Conservation (phyloP, 2,888 invertebrate species). For the Aspidapion aeneum region DNA sequence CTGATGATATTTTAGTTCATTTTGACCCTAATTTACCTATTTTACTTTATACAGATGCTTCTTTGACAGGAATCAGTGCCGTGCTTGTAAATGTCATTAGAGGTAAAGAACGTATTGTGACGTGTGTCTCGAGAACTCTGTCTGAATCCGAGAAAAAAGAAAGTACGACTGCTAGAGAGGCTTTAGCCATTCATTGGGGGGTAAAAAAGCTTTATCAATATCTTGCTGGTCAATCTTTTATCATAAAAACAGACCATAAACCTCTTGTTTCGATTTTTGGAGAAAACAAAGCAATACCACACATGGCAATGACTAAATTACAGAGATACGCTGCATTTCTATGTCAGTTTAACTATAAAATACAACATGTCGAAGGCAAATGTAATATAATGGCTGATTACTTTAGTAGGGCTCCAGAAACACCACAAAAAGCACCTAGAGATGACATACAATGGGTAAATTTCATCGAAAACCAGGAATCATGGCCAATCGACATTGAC, state of each 20-base stretch:
- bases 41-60: slow-evolving; percentile 21
- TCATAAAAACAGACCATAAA: slow-evolving; percentile 16
- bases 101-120: slow-evolving; percentile 20
- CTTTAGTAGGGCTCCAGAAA: too few species aligned
- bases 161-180: slow-evolving; percentile 32
- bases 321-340: too few species aligned
- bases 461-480: too few species aligned
- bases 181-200: slow-evolving; percentile 36
- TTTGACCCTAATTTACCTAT: slow-evolving; percentile 24
- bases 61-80: slow-evolving; percentile 19
- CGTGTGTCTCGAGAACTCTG: slow-evolving; percentile 22
- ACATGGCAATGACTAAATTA: too few species aligned
- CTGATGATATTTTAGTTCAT: slow-evolving; percentile 22
- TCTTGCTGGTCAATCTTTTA: slow-evolving; percentile 30
- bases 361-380: too few species aligned
- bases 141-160: slow-evolving; percentile 6
- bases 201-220: slow-evolving; percentile 39
- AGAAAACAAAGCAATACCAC: too few species aligned
- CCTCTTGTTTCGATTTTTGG: slow-evolving; percentile 8
- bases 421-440: too few species aligned
- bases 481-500: too few species aligned
- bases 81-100: slow-evolving; percentile 7
- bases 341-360: too few species aligned
- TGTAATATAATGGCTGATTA: too few species aligned
- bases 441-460: too few species aligned